Evolutionary conservation across 35 echinoderm and acorn worm species (phyloP), one percentile per base, ranked within the genome.

Genomic region (Lytechinus variegatus): DNA sequence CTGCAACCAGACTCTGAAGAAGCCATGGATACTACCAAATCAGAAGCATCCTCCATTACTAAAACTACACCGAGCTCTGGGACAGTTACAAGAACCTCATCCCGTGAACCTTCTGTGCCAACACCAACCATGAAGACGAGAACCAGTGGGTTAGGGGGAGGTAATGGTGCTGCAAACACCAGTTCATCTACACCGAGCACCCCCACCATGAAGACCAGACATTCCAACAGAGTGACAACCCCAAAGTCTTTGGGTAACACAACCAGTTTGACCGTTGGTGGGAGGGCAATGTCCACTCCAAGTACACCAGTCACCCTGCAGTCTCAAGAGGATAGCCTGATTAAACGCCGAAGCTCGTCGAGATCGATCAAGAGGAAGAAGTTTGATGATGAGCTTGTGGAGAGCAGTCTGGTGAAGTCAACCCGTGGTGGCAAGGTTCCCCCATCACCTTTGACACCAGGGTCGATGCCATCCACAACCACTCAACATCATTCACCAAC

Each of bases 321-420:
- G 55, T 52, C 29, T 90, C 28, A 13, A 52, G 29, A 97, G 21
- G 97, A 97, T 60, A 95, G 90, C 94, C 86, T 95, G 10, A 95
- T 95, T 44, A 99, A 99, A 33, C 95, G 98, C 33, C 60, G 98
- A 44, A 97, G 97, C 54, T 99, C 98, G 27, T 99, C 98, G 27
- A 91, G 98, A n/a, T 97, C 97, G 0, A 99, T 99, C 71, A 99
- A 99, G 92, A 94, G 98, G 56, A 98, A 98, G 95, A 99, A 99
- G 86, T 99, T 99, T 97, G 98, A 99, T 87, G 98, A 99, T 96
- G 98, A 99, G 93, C 66, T 99, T 6, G 98, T 99, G 28, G 98
- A 99, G 92, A 98, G 98, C 87, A 99, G 98, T 92, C 94, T 99
- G 6, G 66, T 99, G 7, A 99, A 98, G 53, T 93, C 92, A 5